Evolutionary conservation across 2,113 vertebrate genomes (phyloP).

Genomic region (Onychostoma macrolepis): DNA sequence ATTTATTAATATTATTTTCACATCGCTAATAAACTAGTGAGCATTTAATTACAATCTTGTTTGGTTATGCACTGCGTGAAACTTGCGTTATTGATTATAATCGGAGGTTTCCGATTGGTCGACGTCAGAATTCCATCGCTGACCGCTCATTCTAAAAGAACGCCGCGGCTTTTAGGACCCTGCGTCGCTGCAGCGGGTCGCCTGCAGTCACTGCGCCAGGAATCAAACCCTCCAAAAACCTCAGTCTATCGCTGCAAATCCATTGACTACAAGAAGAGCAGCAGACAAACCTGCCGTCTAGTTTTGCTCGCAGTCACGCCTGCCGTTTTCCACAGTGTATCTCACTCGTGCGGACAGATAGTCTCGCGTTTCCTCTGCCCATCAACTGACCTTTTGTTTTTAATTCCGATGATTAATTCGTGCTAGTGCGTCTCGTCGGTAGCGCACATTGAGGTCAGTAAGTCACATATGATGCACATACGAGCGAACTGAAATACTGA

Average conservation of each 20-base stretch:
- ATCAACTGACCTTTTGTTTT: neutral
- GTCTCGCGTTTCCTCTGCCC: neutral
- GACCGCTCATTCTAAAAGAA: neutral
- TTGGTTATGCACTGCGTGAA: too few species aligned
- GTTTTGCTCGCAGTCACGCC: neutral
- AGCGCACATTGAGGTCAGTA: constrained; percentile 35
- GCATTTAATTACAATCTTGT: too few species aligned
- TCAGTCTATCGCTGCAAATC: neutral
- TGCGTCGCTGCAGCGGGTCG: constrained; percentile 24
- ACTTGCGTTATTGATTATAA: neutral
- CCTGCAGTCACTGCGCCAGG: constrained; percentile 57
- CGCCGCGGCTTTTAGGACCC: constrained; percentile 56
- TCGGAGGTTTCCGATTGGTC: neutral
- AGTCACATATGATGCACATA: constrained; percentile 29
- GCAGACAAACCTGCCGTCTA: neutral
- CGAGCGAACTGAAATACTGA: neutral
- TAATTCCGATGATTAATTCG: constrained; percentile 6
- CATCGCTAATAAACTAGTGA: too few species aligned
- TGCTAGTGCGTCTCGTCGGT: neutral
- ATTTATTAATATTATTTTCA: too few species aligned
- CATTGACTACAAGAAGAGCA: constrained; percentile 17
- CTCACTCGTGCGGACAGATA: too few species aligned
- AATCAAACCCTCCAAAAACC: constrained; percentile 29
- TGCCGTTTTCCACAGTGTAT: neutral
- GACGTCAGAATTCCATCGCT: neutral